These are phyloP conservation scores for Paedocypris micromegethes DNA, from an alignment of 2,797 vertebrate species.

Conservation along the genomic window DNA sequence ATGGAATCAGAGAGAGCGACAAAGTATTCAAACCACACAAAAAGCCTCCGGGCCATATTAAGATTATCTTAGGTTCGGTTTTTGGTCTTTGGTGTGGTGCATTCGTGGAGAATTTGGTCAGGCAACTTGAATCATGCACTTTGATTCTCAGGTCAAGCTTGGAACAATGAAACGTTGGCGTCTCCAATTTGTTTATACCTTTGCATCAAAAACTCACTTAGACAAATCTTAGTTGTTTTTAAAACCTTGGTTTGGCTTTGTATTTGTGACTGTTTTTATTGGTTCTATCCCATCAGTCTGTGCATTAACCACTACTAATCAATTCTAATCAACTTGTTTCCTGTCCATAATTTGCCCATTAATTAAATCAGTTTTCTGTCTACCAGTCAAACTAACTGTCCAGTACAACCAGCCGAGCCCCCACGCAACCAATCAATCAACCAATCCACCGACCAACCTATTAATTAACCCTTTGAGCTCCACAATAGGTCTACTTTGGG, in stretches of 20 bases:
- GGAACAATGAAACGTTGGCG: too few relatives aligned
- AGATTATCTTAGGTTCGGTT: constrained; percentile 45
- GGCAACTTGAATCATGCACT: constrained; percentile 56
- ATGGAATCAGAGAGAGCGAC: constrained; percentile 56
- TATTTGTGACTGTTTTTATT: not conserved
- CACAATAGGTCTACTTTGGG: too few relatives aligned
- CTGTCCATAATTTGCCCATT: too few relatives aligned
- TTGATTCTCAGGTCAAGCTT: constrained; percentile 35
- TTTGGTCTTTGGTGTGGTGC: constrained; percentile 47
- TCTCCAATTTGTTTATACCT: not conserved
- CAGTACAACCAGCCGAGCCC: too few relatives aligned
- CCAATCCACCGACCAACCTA: too few relatives aligned
- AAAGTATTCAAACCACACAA: constrained; percentile 47
- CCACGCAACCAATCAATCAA: too few relatives aligned
- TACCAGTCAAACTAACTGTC: too few relatives aligned
- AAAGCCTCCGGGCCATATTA: constrained; percentile 50
- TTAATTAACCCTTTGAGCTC: too few relatives aligned
- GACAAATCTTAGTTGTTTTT: too few relatives aligned
- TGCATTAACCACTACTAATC: not conserved
- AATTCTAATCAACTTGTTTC: too few relatives aligned
- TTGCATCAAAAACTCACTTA: not conserved
- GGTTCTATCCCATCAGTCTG: constrained; percentile 9
- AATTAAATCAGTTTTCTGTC: too few relatives aligned
- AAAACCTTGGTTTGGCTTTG: constrained; percentile 1
- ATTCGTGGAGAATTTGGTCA: constrained; percentile 50